A percentile compares a stretch with the other conserved stretches of the same genome.
phyloP scores from a whole-genome alignment of 1,140 invertebrate species.

The Rhopalosiphum maidis region DNA sequence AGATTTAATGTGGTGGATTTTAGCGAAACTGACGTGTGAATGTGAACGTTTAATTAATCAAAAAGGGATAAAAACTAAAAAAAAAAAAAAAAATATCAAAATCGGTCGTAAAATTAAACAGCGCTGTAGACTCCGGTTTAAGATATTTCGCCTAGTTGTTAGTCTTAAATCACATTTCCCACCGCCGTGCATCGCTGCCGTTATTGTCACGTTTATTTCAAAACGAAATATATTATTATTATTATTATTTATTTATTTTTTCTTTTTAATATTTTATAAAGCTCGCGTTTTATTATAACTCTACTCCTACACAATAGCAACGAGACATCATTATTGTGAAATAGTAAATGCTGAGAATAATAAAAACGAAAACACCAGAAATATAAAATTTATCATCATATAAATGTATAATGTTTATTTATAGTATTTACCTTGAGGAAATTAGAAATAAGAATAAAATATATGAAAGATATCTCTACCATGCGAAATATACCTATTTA shows the following conservation, averaged over 20 bases:
- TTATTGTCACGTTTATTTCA: conserved; percentile 13
- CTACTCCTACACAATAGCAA: background rate
- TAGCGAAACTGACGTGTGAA: background rate
- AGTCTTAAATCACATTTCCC: background rate
- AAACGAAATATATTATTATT: background rate
- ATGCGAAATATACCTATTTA: background rate
- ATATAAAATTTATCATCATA: background rate
- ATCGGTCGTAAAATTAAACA: background rate
- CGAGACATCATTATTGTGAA: background rate
- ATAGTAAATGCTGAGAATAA: background rate
- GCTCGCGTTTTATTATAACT: background rate
- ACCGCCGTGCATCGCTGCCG: too few species aligned
- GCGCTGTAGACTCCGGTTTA: background rate
- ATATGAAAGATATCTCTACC: background rate
- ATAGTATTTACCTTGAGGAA: background rate
- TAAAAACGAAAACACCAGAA: background rate
- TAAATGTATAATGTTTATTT: background rate
- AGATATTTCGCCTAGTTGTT: background rate
- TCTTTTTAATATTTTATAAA: background rate
- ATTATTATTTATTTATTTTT: background rate
- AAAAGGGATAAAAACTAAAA: too few species aligned
- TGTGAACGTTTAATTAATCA: background rate
- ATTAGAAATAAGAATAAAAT: background rate
- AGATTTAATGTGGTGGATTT: background rate
- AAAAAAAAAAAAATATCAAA: background rate